These are phyloP conservation scores for Ischnus inquisitorius DNA, from an alignment of 2,888 invertebrate species.

Conservation along the genomic window DNA sequence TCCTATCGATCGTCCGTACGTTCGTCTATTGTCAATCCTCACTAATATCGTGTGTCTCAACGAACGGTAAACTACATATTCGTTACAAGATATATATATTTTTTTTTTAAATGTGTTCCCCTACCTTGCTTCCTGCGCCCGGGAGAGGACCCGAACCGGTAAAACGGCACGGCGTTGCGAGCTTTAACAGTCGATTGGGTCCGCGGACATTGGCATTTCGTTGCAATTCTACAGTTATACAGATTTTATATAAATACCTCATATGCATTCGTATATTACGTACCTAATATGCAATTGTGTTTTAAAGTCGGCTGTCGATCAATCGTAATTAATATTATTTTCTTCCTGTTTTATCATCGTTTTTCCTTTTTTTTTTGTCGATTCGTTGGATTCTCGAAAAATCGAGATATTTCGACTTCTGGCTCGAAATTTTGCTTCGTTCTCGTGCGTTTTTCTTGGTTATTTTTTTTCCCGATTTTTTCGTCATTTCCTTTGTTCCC, in stretches of 20 bases:
- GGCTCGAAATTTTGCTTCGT: too few species aligned
- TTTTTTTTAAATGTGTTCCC: constrained; percentile 45
- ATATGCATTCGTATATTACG: constrained; percentile 85
- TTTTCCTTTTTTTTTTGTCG: constrained; percentile 40
- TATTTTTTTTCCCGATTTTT: too few species aligned
- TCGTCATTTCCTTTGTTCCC: too few species aligned
- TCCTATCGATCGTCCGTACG: too few species aligned
- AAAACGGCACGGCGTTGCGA: constrained; percentile 58
- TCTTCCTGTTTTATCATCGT: neutral
- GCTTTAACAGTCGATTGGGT: constrained; percentile 78
- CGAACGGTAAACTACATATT: too few species aligned
- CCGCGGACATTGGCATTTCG: constrained; percentile 84
- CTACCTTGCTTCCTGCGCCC: constrained; percentile 77
- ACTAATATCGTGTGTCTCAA: too few species aligned
- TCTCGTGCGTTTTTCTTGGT: too few species aligned
- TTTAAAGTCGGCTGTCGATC: constrained; percentile 82
- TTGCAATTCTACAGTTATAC: constrained; percentile 85
- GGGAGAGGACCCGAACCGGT: constrained; percentile 79
- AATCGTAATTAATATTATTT: constrained; percentile 79
- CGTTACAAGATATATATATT: too few species aligned
- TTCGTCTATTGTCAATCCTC: too few species aligned
- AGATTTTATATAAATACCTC: constrained; percentile 85
- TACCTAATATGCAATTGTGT: constrained; percentile 84
- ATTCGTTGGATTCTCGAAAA: too few species aligned
- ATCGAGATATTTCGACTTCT: too few species aligned